Evolutionary conservation across 2,888 invertebrate species (phyloP).

Genomic region (Drosophila mimica): DNA sequence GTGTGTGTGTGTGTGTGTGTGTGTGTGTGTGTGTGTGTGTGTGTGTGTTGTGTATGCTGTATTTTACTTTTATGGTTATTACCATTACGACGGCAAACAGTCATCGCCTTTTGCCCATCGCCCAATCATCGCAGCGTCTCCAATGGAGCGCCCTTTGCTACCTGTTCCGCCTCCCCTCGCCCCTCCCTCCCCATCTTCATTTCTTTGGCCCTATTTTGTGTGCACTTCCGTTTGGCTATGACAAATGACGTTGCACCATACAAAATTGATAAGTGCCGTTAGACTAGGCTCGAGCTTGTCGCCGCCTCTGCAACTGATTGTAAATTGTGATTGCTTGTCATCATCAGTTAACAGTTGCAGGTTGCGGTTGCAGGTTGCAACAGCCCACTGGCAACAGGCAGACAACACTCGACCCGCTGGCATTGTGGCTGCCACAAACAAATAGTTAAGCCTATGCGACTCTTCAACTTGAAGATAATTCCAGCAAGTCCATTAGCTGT

Average conservation of each 20-base stretch:
- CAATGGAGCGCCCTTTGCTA: slow-evolving; percentile 61
- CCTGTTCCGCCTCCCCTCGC: slow-evolving; percentile 22
- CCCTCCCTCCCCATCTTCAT: neutral
- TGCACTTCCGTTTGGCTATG: slow-evolving; percentile 58
- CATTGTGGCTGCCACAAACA: slow-evolving; percentile 38
- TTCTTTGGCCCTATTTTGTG: neutral
- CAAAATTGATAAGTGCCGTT: slow-evolving; percentile 74
- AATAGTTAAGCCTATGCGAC: slow-evolving; percentile 26
- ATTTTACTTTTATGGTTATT: slow-evolving; percentile 61
- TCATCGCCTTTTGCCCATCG: slow-evolving; percentile 35
- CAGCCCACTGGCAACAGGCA: slow-evolving; percentile 31
- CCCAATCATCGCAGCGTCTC: slow-evolving; percentile 29
- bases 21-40: slow-evolving; percentile 48
- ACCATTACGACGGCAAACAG: slow-evolving; percentile 53
- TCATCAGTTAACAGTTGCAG: slow-evolving; percentile 41
- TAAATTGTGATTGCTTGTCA: slow-evolving; percentile 47
- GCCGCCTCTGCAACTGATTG: slow-evolving; percentile 50
- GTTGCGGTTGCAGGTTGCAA: slow-evolving; percentile 35
- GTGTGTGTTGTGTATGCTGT: slow-evolving; percentile 18
- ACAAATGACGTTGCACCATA: slow-evolving; percentile 68
- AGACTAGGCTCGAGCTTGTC: slow-evolving; percentile 40
- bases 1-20: slow-evolving; percentile 23
- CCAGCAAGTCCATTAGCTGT: slow-evolving; percentile 55
- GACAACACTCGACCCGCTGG: slow-evolving; percentile 51
- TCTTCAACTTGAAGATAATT: slow-evolving; percentile 25